These are phyloP conservation scores for Scaptomyza montana DNA, from an alignment of 1,140 invertebrate species.

Conservation along the genomic window DNA sequence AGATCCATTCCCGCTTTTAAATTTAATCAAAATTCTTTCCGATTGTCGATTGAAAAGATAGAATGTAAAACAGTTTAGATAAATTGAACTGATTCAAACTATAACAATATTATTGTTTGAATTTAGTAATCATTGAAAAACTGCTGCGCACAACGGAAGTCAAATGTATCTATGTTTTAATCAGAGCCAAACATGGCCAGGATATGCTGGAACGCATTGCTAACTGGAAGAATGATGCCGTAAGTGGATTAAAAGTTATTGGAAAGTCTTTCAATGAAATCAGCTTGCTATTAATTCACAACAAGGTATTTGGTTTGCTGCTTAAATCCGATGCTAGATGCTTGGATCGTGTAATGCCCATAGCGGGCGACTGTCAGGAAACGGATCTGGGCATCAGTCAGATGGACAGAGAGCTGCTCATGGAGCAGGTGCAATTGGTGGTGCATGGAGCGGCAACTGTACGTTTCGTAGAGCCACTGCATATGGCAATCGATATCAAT, in stretches of 20 bases:
- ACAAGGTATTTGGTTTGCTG: slow-evolving; percentile 48
- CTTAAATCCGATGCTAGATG: slow-evolving; percentile 29
- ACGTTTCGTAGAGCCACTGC: slow-evolving; percentile 91
- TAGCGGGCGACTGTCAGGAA: slow-evolving; percentile 86
- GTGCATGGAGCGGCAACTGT: slow-evolving; percentile 95
- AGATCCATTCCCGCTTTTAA: no score
- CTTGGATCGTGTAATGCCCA: slow-evolving; percentile 66
- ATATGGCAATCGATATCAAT: slow-evolving; percentile 86
- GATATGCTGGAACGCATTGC: slow-evolving; percentile 87
- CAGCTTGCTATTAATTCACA: background rate
- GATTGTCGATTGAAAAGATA: no score
- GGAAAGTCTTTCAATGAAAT: background rate
- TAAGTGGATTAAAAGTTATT: slow-evolving; percentile 33
- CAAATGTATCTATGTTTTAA: slow-evolving; percentile 89
- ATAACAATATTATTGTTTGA: background rate
- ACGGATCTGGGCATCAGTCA: slow-evolving; percentile 88
- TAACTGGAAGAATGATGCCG: slow-evolving; percentile 86
- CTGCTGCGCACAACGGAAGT: slow-evolving; percentile 90
- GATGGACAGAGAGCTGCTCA: slow-evolving; percentile 84
- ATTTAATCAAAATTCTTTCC: no score
- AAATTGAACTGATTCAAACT: background rate
- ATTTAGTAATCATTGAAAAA: slow-evolving; percentile 90
- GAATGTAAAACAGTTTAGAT: no score
- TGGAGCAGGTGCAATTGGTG: slow-evolving; percentile 87
- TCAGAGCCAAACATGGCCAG: slow-evolving; percentile 90